A percentile compares a stretch with the other conserved stretches of the same genome.
Evolutionary conservation across 2,888 invertebrate genomes (phyloP).

Genomic region (Cryptocheilus praepositus): DNA sequence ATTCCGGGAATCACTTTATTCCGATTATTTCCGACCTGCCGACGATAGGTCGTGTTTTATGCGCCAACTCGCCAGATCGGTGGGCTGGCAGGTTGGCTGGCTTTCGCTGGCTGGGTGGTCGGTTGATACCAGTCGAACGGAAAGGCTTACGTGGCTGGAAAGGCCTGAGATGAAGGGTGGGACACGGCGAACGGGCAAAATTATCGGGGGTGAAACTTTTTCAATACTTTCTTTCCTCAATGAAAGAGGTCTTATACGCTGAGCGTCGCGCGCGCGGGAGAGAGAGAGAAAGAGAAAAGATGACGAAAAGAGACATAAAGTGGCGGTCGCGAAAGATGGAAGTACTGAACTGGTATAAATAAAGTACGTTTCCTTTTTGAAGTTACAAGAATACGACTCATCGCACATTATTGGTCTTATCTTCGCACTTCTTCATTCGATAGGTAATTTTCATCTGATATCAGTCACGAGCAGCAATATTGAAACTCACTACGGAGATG

Average conservation of each 20-base stretch:
- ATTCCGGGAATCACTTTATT: conserved; percentile 65
- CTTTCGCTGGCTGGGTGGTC: too few species aligned
- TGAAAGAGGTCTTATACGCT: neutral
- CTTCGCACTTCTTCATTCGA: too few species aligned
- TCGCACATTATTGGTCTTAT: neutral
- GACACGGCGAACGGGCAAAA: conserved; percentile 16
- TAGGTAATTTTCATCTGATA: too few species aligned
- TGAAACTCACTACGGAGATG: too few species aligned
- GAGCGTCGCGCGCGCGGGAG: neutral
- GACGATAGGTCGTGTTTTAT: conserved; percentile 56
- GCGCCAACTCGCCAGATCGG: conserved; percentile 21
- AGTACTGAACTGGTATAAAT: neutral
- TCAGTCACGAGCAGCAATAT: too few species aligned
- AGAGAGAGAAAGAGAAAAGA: conserved; percentile 2
- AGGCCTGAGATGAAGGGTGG: neutral
- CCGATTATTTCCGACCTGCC: conserved; percentile 65
- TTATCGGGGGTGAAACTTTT: conserved; percentile 37
- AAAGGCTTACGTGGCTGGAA: conserved; percentile 26
- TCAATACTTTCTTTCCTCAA: conserved; percentile 28
- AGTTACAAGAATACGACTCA: conserved; percentile 12
- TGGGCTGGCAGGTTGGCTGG: conserved; percentile 13
- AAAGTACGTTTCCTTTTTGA: neutral
- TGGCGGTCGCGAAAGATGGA: neutral
- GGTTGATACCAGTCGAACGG: conserved; percentile 7
- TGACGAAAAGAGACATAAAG: neutral